Base-by-base conservation (phyloP, 2,113 vertebrate genomes). In the Nibea albiflora region DNA sequence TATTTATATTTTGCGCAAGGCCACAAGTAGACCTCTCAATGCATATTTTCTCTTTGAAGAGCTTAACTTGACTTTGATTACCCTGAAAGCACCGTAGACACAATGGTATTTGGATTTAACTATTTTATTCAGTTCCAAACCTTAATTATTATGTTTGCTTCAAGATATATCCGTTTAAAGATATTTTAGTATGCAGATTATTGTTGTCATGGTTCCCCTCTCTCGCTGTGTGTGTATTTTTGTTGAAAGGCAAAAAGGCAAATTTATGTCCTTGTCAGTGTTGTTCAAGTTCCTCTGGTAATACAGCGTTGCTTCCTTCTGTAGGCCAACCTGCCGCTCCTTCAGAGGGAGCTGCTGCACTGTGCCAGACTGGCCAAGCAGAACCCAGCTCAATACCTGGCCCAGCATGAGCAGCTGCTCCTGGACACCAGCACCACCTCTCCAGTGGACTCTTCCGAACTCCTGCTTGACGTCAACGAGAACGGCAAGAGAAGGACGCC, bases 311-410 rank as follows among this genome's bases (percentile, higher is more conserved):
- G 24, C 65, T 54, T 71, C 39, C 74, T 7, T 39, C 68, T 69
- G 0, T 85, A 99, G 98, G 98, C 98, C 83, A 99, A 98, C 94
- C 94, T 99, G 90, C 98, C 98, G 0, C 90, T 99, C 87, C 96
- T 99, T 85, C 98, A 99, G 96, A 94, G 97, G 4, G 98, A 98
- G 88, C 96, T 99, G 84, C 94, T 99, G 76, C 97, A 99, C 94
- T 99, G 98, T 0, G 98, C 98, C 86, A 96, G 97, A 72, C 95
- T 99, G 90, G 98, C 98, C 90, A 99, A 99, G 95, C 98, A 99
- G 96, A 99, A 95, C 63, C 98, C 98, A 0, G 97, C 97, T 54
- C 98, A 99, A 94, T 99, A 99, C 94, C 95, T 99, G 95, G 98
- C 98, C 26, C 97, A 99, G 92, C 98, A 99, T 0, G 97, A 99